Percentiles rank a stretch among this genome's conserved stretches.
Evolutionary conservation across 2,113 vertebrate genomes (phyloP).

Genomic region (Stegostoma tigrinum): DNA sequence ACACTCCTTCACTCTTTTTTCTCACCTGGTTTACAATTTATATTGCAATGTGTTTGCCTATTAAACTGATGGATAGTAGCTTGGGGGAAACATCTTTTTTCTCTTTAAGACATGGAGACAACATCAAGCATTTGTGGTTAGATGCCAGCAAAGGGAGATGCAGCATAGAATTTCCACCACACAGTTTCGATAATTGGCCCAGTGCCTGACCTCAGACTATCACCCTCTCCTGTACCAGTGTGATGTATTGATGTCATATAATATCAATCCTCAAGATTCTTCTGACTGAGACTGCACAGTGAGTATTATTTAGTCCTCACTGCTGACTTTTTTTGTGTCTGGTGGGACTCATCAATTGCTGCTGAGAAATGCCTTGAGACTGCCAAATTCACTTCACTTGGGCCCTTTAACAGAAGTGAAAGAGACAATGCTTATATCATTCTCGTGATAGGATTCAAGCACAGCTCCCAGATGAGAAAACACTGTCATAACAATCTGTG

Average conservation of each 20-base stretch:
- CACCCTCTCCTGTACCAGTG: background rate
- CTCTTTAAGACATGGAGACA: background rate
- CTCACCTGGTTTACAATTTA: slow-evolving; percentile 9
- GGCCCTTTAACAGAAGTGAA: background rate
- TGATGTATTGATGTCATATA: background rate
- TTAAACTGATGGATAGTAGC: slow-evolving; percentile 18
- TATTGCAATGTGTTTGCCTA: slow-evolving; percentile 26
- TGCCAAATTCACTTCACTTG: slow-evolving; percentile 2
- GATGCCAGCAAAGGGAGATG: background rate
- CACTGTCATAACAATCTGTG: background rate
- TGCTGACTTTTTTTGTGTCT: background rate
- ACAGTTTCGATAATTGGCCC: background rate
- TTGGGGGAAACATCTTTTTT: background rate
- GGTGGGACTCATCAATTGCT: background rate
- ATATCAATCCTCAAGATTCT: background rate
- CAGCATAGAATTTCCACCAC: background rate
- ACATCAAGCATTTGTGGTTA: background rate
- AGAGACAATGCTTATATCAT: background rate
- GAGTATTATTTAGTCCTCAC: background rate
- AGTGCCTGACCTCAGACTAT: background rate
- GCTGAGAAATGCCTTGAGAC: background rate
- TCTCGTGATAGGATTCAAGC: background rate
- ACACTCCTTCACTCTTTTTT: background rate
- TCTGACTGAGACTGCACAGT: background rate
- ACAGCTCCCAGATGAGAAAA: background rate